Percentiles rank a stretch among this genome's conserved stretches.
These are phyloP conservation scores for Sphaeramia orbicularis DNA, from an alignment of 2,797 vertebrate genomes.

Conservation along the genomic window DNA sequence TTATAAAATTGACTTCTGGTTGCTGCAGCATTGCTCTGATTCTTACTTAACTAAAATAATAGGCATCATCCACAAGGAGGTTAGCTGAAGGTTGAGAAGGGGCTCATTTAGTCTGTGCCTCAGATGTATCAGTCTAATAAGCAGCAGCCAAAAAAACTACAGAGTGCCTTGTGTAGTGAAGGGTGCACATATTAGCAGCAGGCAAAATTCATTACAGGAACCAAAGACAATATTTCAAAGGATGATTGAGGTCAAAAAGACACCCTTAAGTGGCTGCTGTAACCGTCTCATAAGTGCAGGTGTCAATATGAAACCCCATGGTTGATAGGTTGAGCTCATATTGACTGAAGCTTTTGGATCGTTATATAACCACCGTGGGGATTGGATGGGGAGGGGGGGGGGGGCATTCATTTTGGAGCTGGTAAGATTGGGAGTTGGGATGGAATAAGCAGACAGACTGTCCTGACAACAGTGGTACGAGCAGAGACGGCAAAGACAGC, in stretches of 20 bases:
- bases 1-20: not conserved
- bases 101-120: not conserved
- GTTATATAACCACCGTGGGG: not conserved
- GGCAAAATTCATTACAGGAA: constrained; percentile 11
- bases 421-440: constrained; percentile 13
- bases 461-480: constrained; percentile 12
- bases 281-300: not conserved
- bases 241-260: constrained; percentile 24
- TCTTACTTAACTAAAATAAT: constrained; percentile 5
- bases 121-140: constrained; percentile 4
- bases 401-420: not conserved
- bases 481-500: constrained; percentile 3
- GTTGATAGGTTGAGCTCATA: constrained; percentile 1
- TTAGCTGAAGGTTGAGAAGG: constrained; percentile 20
- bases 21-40: not conserved
- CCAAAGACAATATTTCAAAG: constrained; percentile 17
- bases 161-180: not conserved
- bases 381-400: not conserved
- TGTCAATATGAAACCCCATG: not conserved
- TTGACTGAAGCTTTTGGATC: not conserved
- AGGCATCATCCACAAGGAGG: not conserved
- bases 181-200: not conserved
- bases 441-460: constrained; percentile 13
- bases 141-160: constrained; percentile 1
- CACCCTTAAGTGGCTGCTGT: constrained; percentile 6